Evolutionary conservation across 92 coral and sea anemone genomes (phyloP), one percentile per base, ranked within the genome.

Genomic region (Hydrozoanthus gracilis): DNA sequence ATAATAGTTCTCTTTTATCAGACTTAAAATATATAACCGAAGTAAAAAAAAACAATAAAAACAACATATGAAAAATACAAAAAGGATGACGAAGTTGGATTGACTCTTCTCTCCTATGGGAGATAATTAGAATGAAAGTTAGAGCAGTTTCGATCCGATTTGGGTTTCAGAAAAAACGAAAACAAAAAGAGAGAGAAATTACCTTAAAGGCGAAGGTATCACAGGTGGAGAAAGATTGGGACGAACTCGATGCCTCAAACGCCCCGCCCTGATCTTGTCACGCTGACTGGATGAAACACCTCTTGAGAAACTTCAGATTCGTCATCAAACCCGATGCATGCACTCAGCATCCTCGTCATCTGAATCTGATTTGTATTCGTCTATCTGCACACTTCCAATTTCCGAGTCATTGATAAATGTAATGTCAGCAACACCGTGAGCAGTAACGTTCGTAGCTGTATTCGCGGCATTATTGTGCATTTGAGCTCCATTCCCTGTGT

Each of bases 101-200:
- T 27, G 39, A 73, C 56, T 58, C 51, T 56, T 73, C 78, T 73
- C 54, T 73, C 55, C 18, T 73, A 8, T 73, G 78, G 78, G 78
- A 73, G 49, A 73, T 73, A 44, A 14, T 73, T 14, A 73, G 47
- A 48, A 48, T 73, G 58, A 73, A 73, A 14, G 49, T 73, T 7
- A 73, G 78, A 73, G 58, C 9, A 73, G 58, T 17, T 17, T 73
- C 55, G 58, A 73, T 73, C 10, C 47, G 47, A 72, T 73, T 14
- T 48, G 58, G 58, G 6, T 49, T 56, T 13, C 78, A 17, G 7
- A 49, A 47, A 8, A 73, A 73, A 48, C 9, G 10, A 47, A 73
- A 47, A 71, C 52, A 71, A 44, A 72, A 72, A n/a, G 77, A 45
- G n/a, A 72, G 51, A 39, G 51, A 71, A 39, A 15, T 27, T 39